Conservation (phyloP, 2,113 vertebrate species). For the Dolichallabes microphthalmus region DNA sequence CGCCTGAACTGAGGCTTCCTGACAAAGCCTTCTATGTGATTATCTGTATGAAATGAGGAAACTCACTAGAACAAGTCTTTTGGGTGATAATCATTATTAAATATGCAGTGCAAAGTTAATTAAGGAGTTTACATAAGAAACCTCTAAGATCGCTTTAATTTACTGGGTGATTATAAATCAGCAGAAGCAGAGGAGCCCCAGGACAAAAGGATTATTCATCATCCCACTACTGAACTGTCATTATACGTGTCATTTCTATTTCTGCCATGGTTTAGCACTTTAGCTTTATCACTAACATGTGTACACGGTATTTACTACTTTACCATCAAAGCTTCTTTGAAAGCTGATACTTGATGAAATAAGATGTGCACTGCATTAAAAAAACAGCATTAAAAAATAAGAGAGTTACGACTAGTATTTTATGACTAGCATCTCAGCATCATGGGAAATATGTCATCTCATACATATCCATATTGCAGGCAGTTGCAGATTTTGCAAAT, state of each 20-base stretch:
- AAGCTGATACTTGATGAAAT: not conserved
- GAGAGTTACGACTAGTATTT: not conserved
- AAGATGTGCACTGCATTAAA: not conserved
- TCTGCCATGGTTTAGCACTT: not conserved
- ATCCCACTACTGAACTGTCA: conserved; percentile 16
- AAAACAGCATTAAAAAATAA: not conserved
- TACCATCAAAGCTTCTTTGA: conserved; percentile 13
- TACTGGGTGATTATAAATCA: conserved; percentile 39
- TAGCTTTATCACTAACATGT: not conserved
- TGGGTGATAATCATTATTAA: conserved; percentile 42
- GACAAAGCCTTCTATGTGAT: conserved; percentile 3
- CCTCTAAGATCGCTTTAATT: conserved; percentile 30
- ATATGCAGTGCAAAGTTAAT: conserved; percentile 43
- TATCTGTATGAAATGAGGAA: conserved; percentile 40
- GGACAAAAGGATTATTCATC: conserved; percentile 29
- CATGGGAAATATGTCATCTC: not conserved
- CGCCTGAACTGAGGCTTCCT: not conserved
- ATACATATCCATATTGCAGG: not conserved
- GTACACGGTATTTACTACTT: not conserved
- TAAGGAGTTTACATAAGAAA: conserved; percentile 35
- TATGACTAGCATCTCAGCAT: not conserved
- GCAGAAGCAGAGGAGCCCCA: not conserved
- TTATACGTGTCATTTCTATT: conserved; percentile 28
- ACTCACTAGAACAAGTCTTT: conserved; percentile 38
- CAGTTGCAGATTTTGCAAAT: not conserved